Evolutionary conservation across 1,140 invertebrate species (phyloP), one percentile per base, ranked within the genome.

Genomic region (Drosophila leontia): DNA sequence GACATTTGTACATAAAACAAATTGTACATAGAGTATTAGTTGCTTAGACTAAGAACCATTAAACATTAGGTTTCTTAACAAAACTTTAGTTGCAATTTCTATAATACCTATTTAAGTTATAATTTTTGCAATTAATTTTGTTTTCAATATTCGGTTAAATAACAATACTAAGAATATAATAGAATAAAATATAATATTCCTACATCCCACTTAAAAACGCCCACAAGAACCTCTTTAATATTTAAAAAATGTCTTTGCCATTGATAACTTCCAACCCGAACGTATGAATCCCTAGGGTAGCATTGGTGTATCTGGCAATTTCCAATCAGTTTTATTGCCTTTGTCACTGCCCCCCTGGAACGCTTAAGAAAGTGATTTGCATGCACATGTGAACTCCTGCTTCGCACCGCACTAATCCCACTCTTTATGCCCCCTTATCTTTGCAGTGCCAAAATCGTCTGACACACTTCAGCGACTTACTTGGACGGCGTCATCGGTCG

Each of bases 361-460:
- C 44, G 17, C 23, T 69, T 68, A 17, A 11, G 47, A 50, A 70
- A 71, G 39, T 56, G 51, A 71, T 71, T 70, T 47, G 42, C 68
- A 71, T 47, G 64, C 64, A 47, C 39, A 47, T 57, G 42, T 11
- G 60, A 68, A 70, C 69, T 42, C 39, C 69, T 29, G 15, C 37
- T 19, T 71, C 15, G 19, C 32, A 44, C 23, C 42, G 39, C 39
- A 65, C 53, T 77, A 77, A 67, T 68, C 72, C 35, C 26, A 42
- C 7, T 26, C 2, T 61, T 26, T 56, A 57, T 64, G 72, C 48
- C 57, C 57, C 51, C 48, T 51, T 75, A 63, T 78, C 57, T 68
- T 80, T 80, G 55, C 79, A 82, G 80, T 81, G 69, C 63, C 55
- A 48, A 60, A 68, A 76, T 56, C 67, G 68, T 63, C 23, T 78